Evolutionary conservation across 2,797 vertebrate species (phyloP), one percentile per base, ranked within the genome.

Genomic region (Poeciliopsis infans): DNA sequence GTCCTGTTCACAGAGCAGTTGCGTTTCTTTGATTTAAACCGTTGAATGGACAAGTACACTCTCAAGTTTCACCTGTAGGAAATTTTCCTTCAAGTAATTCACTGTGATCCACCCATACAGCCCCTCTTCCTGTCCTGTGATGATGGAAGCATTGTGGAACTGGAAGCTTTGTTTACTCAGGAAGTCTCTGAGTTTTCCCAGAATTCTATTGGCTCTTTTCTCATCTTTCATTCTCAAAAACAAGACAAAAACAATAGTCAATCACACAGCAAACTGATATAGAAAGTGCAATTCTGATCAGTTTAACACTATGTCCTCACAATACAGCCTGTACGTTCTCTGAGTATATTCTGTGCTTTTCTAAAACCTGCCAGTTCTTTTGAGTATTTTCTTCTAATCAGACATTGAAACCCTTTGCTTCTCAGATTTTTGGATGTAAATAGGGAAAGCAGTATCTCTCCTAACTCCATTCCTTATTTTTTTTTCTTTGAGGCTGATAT

Each of bases 61-160:
- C 43, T 28, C 2, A 28, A 7, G 11, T 74, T 80, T 84, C 92
- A 98, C 98, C 96, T 98, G 95, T 80, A 97, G 81, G 89, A 99
- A 97, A 93, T 98, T 99, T 73, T 96, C 98, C 96, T 95, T 96
- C 93, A 99, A 95, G 95, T 99, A 99, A 96, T 99, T 99, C 95
- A 97, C 97, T 1, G 98, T 98, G 93, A 99, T 96, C 98, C 98
- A 99, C 82, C 98, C 98, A 78, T 98, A 99, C 28, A 98, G 93
- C 64, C 98, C 98, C 94, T 99, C 98, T 85, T 99, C 97, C 92
- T 97, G 95, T 77, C 97, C 98, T 59, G 96, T 96, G 90, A 99
- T 96, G 94, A 99, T 97, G 78, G 97, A 95, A 43, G 97, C 97
- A 78, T 96, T 97, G 92, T 96, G 95, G 95, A 99, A 99, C 72